Base-by-base conservation (phyloP, 1,140 invertebrate species). In the Bombus superbus region DNA sequence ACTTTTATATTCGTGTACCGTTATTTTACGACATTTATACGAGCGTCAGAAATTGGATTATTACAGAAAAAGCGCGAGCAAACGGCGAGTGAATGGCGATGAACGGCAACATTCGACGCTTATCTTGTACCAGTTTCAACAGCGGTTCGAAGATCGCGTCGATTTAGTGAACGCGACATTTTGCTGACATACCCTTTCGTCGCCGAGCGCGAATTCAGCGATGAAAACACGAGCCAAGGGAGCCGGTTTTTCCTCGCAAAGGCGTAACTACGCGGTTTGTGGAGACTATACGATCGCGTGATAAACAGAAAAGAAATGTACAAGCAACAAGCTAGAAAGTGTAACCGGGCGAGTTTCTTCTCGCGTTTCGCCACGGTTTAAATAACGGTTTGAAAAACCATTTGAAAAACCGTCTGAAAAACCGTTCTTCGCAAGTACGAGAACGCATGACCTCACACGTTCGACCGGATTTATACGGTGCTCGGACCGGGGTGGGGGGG, bases 161-260 rank as follows among this genome's bases (percentile, higher is more conserved):
- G 72, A 79, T 72, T 88, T 53, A 18, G 15, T 38, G 5, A 25
- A 2, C 68, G 59, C 42, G 32, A 32, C 32, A 59, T 86, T 86
- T 84, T 64, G 75, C 64, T 85, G 81, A 42, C 73, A 57, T 78
- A 53, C 59, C 44, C 62, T 85, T 81, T 66, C 72, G 47, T 28
- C 32, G 69, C 28, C 72, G 62, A 84, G n/a, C 76, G 66, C 35
- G 88, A 89, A 86, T 89, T 80, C 78, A 89, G 28, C 69, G 69
- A 35, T 59, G 68, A 64, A 83, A 88, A 89, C 25, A 28, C 32
- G 25, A 53, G 64, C 76, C 83, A 86, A 83, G 84, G 71, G 40
- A 68, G 38, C 28, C 69, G 22, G 11, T 40, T 71, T 59, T 59
- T 59, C 42, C 15, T 47, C 35, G 57, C 53, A 40, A 86, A 81